Percentiles rank a stretch among this genome's conserved stretches.
These are phyloP conservation scores for Callitettix versicolor DNA, from an alignment of 1,140 invertebrate species.

Conservation along the genomic window DNA sequence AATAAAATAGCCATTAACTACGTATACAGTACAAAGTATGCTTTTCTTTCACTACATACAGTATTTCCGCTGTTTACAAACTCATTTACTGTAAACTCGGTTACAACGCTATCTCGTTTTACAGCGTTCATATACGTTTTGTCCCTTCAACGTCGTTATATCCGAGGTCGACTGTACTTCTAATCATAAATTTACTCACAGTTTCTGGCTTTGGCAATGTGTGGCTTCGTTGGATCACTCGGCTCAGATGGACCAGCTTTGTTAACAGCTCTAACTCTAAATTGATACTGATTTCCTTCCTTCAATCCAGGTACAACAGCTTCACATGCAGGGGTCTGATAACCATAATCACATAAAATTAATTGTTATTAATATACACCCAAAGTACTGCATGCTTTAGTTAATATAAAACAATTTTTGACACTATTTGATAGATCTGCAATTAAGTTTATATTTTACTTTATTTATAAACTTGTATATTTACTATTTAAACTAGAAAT, in stretches of 20 bases:
- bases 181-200: conserved; percentile 47
- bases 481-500: neutral
- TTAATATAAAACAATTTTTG: neutral
- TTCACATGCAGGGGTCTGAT: conserved; percentile 63
- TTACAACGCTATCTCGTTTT: no score
- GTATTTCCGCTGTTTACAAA: no score
- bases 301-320: conserved; percentile 74
- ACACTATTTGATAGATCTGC: neutral
- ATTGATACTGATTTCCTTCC: conserved; percentile 89
- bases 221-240: conserved; percentile 77
- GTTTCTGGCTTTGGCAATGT: conserved; percentile 80
- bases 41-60: no score
- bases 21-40: no score
- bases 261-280: conserved; percentile 84
- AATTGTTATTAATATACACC: no score
- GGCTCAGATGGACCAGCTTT: conserved; percentile 88
- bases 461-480: neutral
- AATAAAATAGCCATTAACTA: no score
- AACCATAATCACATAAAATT: conserved; percentile 7
- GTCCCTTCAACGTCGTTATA: no score
- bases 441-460: neutral
- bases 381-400: no score
- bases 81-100: no score
- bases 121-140: no score
- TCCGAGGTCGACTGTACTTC: no score